These are phyloP conservation scores for Bombus balteatus DNA, from an alignment of 1,140 invertebrate genomes.

Conservation along the genomic window DNA sequence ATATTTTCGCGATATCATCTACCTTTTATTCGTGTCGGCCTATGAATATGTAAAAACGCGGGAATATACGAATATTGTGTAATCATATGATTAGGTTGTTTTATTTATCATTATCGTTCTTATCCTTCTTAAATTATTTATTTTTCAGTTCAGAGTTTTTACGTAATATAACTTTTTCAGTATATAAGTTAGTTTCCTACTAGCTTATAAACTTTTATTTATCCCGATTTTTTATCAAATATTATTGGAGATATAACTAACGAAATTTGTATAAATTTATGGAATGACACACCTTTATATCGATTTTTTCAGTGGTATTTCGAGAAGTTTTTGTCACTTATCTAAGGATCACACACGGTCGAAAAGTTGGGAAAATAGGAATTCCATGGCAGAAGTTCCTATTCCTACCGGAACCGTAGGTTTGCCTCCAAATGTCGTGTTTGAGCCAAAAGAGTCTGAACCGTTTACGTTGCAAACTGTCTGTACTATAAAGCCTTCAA, in stretches of 20 bases:
- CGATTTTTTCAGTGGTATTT: conserved; percentile 21
- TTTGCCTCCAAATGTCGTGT: conserved; percentile 69
- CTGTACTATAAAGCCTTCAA: conserved; percentile 38
- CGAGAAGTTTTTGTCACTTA: conserved; percentile 44
- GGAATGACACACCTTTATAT: neutral
- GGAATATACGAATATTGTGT: neutral
- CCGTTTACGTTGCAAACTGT: conserved; percentile 68
- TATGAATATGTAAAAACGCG: neutral
- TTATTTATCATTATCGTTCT: neutral
- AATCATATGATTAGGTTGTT: neutral
- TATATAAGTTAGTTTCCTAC: neutral
- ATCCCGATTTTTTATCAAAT: neutral
- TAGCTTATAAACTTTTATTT: neutral
- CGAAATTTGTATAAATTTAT: too few relatives aligned
- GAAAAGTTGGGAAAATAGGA: conserved; percentile 55
- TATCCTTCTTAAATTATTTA: neutral
- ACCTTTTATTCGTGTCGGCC: neutral
- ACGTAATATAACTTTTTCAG: neutral
- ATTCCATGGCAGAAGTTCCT: neutral
- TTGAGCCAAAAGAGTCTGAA: conserved; percentile 71
- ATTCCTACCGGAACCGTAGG: conserved; percentile 41
- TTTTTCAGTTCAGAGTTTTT: neutral
- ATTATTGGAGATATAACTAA: neutral
- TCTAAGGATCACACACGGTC: conserved; percentile 36
- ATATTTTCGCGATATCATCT: neutral